These are phyloP conservation scores for Pelobates cultripes DNA, from an alignment of 2,797 vertebrate genomes.

Conservation along the genomic window DNA sequence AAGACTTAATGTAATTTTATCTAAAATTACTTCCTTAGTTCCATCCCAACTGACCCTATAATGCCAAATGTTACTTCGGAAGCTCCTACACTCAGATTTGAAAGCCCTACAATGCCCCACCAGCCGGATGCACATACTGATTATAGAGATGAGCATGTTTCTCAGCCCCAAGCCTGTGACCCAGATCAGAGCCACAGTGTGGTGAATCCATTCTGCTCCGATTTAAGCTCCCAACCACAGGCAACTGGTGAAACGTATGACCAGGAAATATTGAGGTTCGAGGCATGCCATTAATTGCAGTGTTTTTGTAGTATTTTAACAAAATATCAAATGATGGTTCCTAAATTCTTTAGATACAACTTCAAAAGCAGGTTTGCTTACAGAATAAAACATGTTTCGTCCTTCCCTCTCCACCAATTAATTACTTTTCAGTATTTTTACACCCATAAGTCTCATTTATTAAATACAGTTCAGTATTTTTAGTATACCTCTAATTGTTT, in stretches of 20 bases:
- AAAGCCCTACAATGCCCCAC: conserved; percentile 51
- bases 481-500: too few species aligned
- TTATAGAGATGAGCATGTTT: conserved; percentile 20
- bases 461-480: too few species aligned
- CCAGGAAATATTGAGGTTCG: conserved; percentile 54
- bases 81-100: conserved; percentile 43
- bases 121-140: conserved; percentile 25
- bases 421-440: too few species aligned
- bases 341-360: background rate
- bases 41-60: conserved; percentile 58
- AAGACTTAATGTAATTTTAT: background rate
- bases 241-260: conserved; percentile 51
- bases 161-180: conserved; percentile 18
- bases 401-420: too few species aligned
- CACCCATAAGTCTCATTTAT: too few species aligned
- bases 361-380: too few species aligned
- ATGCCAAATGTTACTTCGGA: conserved; percentile 57
- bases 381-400: too few species aligned
- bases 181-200: conserved; percentile 10
- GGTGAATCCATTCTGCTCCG: conserved; percentile 13
- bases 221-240: conserved; percentile 58
- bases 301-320: background rate
- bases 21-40: conserved; percentile 57
- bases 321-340: background rate
- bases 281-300: conserved; percentile 52